Evolutionary conservation across 1,140 invertebrate genomes (phyloP).

Genomic region (Diorhabda elongata): DNA sequence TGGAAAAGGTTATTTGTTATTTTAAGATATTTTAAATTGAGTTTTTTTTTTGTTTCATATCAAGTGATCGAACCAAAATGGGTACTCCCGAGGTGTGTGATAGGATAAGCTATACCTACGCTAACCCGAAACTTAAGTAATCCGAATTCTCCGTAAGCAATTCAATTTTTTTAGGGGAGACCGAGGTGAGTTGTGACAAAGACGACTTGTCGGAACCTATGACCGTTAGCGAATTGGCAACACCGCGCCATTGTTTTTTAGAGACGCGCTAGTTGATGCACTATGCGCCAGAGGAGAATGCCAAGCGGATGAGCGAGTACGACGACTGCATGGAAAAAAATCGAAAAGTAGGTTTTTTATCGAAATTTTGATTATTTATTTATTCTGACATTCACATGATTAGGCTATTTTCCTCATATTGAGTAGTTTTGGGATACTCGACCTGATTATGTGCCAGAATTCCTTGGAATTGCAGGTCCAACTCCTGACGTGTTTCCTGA

Average conservation of each 20-base stretch:
- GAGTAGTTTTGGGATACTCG: slow-evolving; percentile 5
- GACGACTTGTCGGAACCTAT: background rate
- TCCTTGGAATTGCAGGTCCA: background rate
- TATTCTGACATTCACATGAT: background rate
- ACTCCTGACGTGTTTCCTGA: background rate
- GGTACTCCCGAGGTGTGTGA: too few relatives aligned
- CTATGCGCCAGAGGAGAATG: background rate
- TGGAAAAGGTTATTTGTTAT: too few relatives aligned
- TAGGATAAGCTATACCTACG: too few relatives aligned
- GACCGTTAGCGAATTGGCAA: background rate
- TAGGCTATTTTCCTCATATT: too few relatives aligned
- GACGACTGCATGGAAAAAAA: background rate
- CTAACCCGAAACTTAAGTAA: too few relatives aligned
- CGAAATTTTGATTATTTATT: background rate
- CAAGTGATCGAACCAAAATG: too few relatives aligned
- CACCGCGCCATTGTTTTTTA: background rate
- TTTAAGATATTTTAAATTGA: too few relatives aligned
- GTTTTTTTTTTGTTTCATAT: too few relatives aligned
- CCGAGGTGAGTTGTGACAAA: background rate
- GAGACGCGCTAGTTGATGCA: background rate
- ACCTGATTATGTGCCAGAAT: background rate
- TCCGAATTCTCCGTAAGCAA: too few relatives aligned
- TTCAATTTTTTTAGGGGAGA: background rate
- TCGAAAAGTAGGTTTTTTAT: background rate
- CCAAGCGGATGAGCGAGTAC: background rate